These are phyloP conservation scores for Sebastes fasciatus DNA, from an alignment of 2,113 vertebrate genomes.

Conservation along the genomic window DNA sequence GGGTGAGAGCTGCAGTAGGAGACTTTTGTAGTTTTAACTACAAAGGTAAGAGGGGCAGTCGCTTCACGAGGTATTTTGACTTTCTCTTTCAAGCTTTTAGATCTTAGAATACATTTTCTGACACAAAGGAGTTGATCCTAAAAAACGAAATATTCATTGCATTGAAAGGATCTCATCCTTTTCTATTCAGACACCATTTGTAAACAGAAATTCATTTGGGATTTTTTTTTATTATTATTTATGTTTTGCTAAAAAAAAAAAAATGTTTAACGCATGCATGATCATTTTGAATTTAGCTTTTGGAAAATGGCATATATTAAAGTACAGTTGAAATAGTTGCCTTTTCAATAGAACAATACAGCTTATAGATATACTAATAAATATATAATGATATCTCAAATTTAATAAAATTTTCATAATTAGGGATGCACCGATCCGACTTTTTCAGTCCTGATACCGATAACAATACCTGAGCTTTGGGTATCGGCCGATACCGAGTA, in stretches of 20 bases:
- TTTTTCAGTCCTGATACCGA: no score
- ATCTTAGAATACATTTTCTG: slow-evolving; percentile 33
- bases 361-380: not conserved
- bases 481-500: no score
- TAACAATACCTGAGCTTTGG: no score
- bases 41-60: slow-evolving; percentile 31
- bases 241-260: not conserved
- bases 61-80: slow-evolving; percentile 29
- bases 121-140: slow-evolving; percentile 22
- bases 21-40: slow-evolving; percentile 58
- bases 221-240: not conserved
- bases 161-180: not conserved
- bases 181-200: not conserved
- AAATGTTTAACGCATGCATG: no score
- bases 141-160: slow-evolving; percentile 8
- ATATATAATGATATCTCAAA: not conserved
- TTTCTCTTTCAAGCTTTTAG: slow-evolving; percentile 46
- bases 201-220: not conserved
- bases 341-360: not conserved
- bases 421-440: no score
- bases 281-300: not conserved
- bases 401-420: no score
- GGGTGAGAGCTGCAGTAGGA: slow-evolving; percentile 40
- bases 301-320: not conserved
- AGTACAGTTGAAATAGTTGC: not conserved